These are phyloP conservation scores for Drosophila mojavensis DNA, from an alignment of 1,140 invertebrate species.

Conservation along the genomic window DNA sequence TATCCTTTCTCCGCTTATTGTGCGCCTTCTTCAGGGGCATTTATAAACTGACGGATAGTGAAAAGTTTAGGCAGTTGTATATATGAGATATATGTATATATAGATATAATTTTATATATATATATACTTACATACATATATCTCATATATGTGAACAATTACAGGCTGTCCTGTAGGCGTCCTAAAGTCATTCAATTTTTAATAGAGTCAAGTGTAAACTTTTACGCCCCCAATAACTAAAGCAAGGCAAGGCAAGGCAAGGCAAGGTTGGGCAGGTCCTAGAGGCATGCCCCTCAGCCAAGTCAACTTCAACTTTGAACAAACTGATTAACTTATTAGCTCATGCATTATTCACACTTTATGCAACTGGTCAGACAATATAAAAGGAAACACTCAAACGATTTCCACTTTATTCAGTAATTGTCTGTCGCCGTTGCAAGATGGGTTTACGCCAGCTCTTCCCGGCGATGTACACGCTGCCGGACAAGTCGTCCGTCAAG, in stretches of 20 bases:
- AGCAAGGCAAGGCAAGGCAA: background rate
- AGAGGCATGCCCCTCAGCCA: background rate
- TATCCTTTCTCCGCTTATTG: too few relatives aligned
- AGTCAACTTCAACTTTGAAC: background rate
- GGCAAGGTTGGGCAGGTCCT: background rate
- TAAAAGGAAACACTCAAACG: slow-evolving; percentile 11
- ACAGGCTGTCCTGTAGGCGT: slow-evolving; percentile 2
- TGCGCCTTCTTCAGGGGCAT: too few relatives aligned
- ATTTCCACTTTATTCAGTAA: background rate
- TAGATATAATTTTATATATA: too few relatives aligned
- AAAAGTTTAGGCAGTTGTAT: too few relatives aligned
- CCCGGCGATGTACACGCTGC: slow-evolving; percentile 45
- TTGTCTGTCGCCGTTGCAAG: background rate
- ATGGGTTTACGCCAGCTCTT: slow-evolving; percentile 54
- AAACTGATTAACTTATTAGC: background rate
- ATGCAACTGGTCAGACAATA: slow-evolving; percentile 3
- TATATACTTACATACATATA: too few relatives aligned
- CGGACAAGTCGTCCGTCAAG: slow-evolving; percentile 26
- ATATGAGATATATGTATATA: too few relatives aligned
- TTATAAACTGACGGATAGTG: too few relatives aligned
- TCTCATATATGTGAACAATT: slow-evolving; percentile 13
- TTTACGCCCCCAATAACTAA: slow-evolving; percentile 21
- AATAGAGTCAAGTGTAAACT: slow-evolving; percentile 34
- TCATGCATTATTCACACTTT: slow-evolving; percentile 2
- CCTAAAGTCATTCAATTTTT: slow-evolving; percentile 18